A percentile compares a stretch with the other conserved stretches of the same genome.
phyloP scores from a whole-genome alignment of 2,888 invertebrate species.

The Cephus pulcher region DNA sequence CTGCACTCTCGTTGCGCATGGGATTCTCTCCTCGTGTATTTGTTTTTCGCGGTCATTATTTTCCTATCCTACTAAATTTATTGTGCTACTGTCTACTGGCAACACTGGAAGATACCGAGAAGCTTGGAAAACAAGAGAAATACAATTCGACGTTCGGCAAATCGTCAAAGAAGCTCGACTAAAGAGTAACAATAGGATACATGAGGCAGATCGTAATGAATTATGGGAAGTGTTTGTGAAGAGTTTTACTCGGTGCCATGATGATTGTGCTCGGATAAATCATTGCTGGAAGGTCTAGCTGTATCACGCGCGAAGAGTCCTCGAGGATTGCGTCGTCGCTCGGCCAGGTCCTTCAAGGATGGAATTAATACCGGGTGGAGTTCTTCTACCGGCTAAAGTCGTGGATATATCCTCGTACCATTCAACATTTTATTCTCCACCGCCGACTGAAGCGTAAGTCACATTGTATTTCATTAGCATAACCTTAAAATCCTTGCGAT shows the following conservation, averaged over 20 bases:
- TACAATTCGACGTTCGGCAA: background rate
- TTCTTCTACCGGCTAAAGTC: slow-evolving; percentile 53
- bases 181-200: background rate
- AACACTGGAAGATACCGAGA: background rate
- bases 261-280: background rate
- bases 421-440: slow-evolving; percentile 63
- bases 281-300: background rate
- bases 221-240: background rate
- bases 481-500: background rate
- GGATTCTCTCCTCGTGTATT: background rate
- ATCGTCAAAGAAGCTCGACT: background rate
- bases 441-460: slow-evolving; percentile 65
- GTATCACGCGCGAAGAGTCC: background rate
- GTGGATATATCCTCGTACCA: slow-evolving; percentile 58
- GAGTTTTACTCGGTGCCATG: background rate
- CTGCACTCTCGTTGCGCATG: background rate
- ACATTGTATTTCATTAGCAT: background rate
- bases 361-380: slow-evolving; percentile 53
- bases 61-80: background rate
- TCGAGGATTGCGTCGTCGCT: background rate
- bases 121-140: background rate
- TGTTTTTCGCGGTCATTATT: background rate
- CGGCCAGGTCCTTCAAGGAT: slow-evolving; percentile 35
- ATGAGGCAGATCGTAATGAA: background rate
- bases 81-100: background rate